Percentiles rank a stretch among this genome's conserved stretches.
phyloP scores from a whole-genome alignment of 2,888 invertebrate genomes.

The Mechanitis mazaeus region DNA sequence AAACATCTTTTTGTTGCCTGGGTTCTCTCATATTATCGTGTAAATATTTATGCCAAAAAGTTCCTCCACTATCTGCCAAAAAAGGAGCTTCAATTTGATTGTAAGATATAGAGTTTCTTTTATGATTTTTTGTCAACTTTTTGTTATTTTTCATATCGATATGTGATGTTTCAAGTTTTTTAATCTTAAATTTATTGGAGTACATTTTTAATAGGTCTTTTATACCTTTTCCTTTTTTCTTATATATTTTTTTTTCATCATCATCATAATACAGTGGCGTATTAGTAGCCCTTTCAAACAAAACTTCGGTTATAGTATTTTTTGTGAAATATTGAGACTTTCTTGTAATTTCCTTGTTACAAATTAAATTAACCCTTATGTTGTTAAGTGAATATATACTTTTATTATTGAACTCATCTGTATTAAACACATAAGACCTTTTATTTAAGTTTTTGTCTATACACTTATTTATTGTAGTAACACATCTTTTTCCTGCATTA shows the following conservation, averaged over 20 bases:
- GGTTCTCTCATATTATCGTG: slow-evolving; percentile 30
- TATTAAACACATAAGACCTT: slow-evolving; percentile 16
- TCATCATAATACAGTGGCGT: slow-evolving; percentile 23
- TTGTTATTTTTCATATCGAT: slow-evolving; percentile 22
- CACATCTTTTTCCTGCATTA: slow-evolving; percentile 32
- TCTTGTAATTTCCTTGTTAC: slow-evolving; percentile 35
- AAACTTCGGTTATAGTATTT: slow-evolving; percentile 5
- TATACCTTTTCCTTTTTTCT: slow-evolving; percentile 30
- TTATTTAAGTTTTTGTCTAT: slow-evolving; percentile 27
- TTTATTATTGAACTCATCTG: slow-evolving; percentile 6
- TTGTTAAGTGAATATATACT: slow-evolving; percentile 52
- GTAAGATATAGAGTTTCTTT: slow-evolving; percentile 27
- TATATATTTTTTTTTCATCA: slow-evolving; percentile 19
- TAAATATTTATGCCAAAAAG: slow-evolving; percentile 45
- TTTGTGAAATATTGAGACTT: slow-evolving; percentile 8
- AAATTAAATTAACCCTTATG: slow-evolving; percentile 57
- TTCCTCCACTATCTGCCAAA: slow-evolving; percentile 39
- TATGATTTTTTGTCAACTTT: slow-evolving; percentile 10
- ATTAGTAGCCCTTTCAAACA: slow-evolving; percentile 10
- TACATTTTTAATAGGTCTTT: slow-evolving; percentile 33
- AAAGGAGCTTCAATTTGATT: slow-evolving; percentile 37
- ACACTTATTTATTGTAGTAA: slow-evolving; percentile 31
- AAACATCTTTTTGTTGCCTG: slow-evolving; percentile 14
- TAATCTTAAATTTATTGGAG: slow-evolving; percentile 28
- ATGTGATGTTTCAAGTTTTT: slow-evolving; percentile 30